Evolutionary conservation across 1,140 invertebrate species (phyloP), one percentile per base, ranked within the genome.

Genomic region (Limonius californicus): DNA sequence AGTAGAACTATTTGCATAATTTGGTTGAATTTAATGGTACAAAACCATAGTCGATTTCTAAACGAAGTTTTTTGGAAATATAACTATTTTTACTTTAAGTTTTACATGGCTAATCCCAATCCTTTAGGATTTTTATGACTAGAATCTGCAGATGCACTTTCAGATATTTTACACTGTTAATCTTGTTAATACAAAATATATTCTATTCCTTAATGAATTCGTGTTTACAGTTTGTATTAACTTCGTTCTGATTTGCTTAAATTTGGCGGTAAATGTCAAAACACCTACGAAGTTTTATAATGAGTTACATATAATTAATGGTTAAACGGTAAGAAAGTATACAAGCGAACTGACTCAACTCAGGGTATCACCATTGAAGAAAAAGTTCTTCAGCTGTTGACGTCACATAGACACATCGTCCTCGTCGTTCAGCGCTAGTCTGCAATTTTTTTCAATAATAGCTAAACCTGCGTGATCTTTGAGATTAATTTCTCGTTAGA

Each of bases 401-500:
- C 54, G 23, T 32, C 14, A 57, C 16, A 57, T 19, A 50, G 14
- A 2, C 16, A 39, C 35, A 39, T 39, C n/a, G 11, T 39, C n/a
- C n/a, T 39, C n/a, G 11, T 2, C 19, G 15, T 50, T 50, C 45
- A 14, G 54, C n/a, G 19, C 15, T 15, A 16, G 54, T 23, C 14
- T 32, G 54, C 54, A 55, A 16, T 55, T 55, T 55, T n/a, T 55
- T 14, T n/a, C 12, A 43, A 20, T 30, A 30, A 21, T 58, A 43
- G n/a, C 23, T 50, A 27, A 59, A 20, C 39, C 18, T 16, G 18
- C 32, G 20, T 56, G 54, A 50, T 56, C 30, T 57, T 35, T 39
- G 14, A 27, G 54, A 64, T 64, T 65, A 60, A 55, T 57, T 63
- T 63, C 60, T 60, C 45, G 54, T 60, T 63, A 63, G 54, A 66